Conservation (phyloP, 2,113 vertebrate genomes). For the Procapra przewalskii region DNA sequence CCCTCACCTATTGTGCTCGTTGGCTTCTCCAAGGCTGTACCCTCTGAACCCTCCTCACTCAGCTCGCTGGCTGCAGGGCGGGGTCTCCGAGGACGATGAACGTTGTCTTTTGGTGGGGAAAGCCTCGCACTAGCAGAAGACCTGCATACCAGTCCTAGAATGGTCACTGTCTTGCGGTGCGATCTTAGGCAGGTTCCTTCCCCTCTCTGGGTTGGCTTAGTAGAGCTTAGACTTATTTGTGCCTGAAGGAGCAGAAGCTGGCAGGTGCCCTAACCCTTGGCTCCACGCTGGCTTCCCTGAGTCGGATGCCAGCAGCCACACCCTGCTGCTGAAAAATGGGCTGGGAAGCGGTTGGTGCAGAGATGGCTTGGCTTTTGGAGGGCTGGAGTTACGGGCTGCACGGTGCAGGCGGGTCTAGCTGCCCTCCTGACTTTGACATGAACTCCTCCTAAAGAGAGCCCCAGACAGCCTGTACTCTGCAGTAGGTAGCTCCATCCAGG, state of each 20-base stretch:
- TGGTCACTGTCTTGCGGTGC: not conserved
- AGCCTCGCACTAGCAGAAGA: too few species aligned
- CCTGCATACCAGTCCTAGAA: not conserved
- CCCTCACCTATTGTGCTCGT: not conserved
- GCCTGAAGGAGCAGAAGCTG: not conserved
- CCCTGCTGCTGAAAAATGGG: constrained; percentile 5
- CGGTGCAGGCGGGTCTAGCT: not conserved
- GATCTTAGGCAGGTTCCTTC: not conserved
- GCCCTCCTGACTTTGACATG: not conserved
- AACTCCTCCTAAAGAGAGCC: not conserved
- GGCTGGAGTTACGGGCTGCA: not conserved
- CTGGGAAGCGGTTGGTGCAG: not conserved
- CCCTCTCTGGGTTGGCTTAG: not conserved
- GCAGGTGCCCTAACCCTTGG: constrained; percentile 39
- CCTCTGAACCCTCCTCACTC: not conserved
- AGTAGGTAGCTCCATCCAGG: not conserved
- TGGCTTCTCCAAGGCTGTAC: not conserved
- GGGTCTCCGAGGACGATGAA: not conserved
- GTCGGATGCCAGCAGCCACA: not conserved
- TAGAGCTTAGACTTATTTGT: not conserved
- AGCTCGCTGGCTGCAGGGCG: not conserved
- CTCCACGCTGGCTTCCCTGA: not conserved
- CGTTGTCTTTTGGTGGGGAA: not conserved
- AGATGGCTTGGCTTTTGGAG: not conserved
- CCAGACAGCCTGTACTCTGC: not conserved